These are phyloP conservation scores for Lottia scabra DNA, from an alignment of 2,888 invertebrate species.

Conservation along the genomic window DNA sequence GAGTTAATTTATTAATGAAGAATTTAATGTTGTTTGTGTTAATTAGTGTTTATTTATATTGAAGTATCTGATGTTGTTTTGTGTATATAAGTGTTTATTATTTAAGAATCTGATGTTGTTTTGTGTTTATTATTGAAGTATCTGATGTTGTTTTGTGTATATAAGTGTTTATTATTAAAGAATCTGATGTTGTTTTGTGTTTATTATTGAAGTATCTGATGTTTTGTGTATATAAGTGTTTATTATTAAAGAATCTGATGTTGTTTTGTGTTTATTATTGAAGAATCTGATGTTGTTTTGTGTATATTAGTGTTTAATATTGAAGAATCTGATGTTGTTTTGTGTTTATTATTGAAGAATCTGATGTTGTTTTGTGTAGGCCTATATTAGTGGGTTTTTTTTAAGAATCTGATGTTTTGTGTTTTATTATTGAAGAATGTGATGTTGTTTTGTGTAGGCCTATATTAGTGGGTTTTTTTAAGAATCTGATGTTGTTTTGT, in stretches of 20 bases:
- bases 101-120: too few species aligned
- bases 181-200: constrained; percentile 83
- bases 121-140: background rate
- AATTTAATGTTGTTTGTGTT: background rate
- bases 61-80: too few species aligned
- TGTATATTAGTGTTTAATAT: background rate
- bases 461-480: too few species aligned
- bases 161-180: constrained; percentile 68
- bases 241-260: constrained; percentile 86
- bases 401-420: too few species aligned
- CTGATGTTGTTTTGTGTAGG: constrained; percentile 5
- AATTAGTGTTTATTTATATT: background rate
- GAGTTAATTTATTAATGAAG: too few species aligned
- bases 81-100: background rate
- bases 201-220: too few species aligned
- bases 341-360: too few species aligned
- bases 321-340: too few species aligned
- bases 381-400: too few species aligned
- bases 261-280: constrained; percentile 52
- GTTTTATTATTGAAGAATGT: too few species aligned
- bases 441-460: too few species aligned
- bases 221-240: too few species aligned
- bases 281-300: background rate
- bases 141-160: background rate
- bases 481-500: constrained; percentile 84